These are phyloP conservation scores for Entomobrya multifasciata DNA, from an alignment of 2,888 invertebrate species.

Conservation along the genomic window DNA sequence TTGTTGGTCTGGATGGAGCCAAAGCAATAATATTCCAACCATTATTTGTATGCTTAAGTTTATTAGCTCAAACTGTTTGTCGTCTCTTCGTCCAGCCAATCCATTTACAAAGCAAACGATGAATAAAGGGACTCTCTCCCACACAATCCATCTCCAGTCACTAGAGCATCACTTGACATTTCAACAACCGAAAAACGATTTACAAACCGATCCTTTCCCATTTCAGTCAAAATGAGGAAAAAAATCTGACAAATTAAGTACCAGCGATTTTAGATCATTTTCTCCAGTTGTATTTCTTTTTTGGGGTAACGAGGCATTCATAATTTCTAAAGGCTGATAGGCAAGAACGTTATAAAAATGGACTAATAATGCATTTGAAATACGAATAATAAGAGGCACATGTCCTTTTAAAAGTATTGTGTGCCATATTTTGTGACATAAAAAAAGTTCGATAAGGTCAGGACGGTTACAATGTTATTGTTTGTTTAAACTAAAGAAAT, in stretches of 20 bases:
- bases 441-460: slow-evolving; percentile 43
- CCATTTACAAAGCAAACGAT: slow-evolving; percentile 39
- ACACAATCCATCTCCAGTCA: slow-evolving; percentile 30
- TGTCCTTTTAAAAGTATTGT: slow-evolving; percentile 38
- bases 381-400: slow-evolving; percentile 46
- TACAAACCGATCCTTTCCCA: background rate
- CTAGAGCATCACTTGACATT: background rate
- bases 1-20: slow-evolving; percentile 41
- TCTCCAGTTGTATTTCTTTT: slow-evolving; percentile 2
- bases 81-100: slow-evolving; percentile 36
- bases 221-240: slow-evolving; percentile 4
- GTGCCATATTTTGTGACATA: slow-evolving; percentile 32
- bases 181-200: background rate
- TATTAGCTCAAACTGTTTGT: slow-evolving; percentile 7
- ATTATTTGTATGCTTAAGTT: slow-evolving; percentile 35
- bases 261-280: background rate
- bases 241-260: slow-evolving; percentile 31
- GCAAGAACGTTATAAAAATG: slow-evolving; percentile 19
- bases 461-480: slow-evolving; percentile 3
- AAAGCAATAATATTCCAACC: slow-evolving; percentile 38
- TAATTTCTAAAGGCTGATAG: too few species aligned
- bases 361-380: background rate
- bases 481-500: slow-evolving; percentile 57
- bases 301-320: slow-evolving; percentile 27
- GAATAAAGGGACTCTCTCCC: slow-evolving; percentile 9